Conservation (phyloP, 2,888 invertebrate species). For the Leptogaster cylindrica region DNA sequence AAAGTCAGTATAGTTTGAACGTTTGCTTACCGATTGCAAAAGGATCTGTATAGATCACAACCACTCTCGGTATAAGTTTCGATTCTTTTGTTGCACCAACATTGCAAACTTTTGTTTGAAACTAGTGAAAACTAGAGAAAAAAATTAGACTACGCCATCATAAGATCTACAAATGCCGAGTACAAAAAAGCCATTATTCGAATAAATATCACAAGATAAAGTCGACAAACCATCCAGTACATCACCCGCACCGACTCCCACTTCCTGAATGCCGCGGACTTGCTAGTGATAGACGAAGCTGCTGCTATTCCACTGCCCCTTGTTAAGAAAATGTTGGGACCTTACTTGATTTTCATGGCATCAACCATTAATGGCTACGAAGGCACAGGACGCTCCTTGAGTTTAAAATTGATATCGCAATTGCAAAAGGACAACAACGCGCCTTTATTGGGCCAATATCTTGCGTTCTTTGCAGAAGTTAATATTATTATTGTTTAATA, state of each 20-base stretch:
- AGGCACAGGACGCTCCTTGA: slow-evolving; percentile 95
- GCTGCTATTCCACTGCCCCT: slow-evolving; percentile 96
- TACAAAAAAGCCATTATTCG: slow-evolving; percentile 95
- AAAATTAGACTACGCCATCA: slow-evolving; percentile 94
- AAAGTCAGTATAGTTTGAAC: background rate
- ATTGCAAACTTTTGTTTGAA: too few relatives aligned
- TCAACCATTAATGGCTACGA: slow-evolving; percentile 99
- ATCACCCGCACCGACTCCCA: slow-evolving; percentile 92
- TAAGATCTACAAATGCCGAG: slow-evolving; percentile 94
- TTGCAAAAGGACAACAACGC: slow-evolving; percentile 71
- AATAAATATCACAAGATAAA: slow-evolving; percentile 88
- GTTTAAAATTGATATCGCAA: slow-evolving; percentile 92
- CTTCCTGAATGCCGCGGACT: slow-evolving; percentile 89
- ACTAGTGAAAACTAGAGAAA: too few relatives aligned
- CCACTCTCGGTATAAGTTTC: slow-evolving; percentile 80
- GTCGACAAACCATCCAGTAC: slow-evolving; percentile 95
- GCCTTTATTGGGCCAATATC: slow-evolving; percentile 69
- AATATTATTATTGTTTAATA: slow-evolving; percentile 36
- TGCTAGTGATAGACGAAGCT: slow-evolving; percentile 97
- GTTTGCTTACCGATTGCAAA: slow-evolving; percentile 75
- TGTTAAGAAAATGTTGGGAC: slow-evolving; percentile 87
- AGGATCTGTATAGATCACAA: slow-evolving; percentile 88
- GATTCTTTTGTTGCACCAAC: slow-evolving; percentile 62
- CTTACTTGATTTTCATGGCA: slow-evolving; percentile 92
- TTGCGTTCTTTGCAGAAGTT: background rate